Percentiles rank a stretch among this genome's conserved stretches.
phyloP scores from a whole-genome alignment of 2,888 invertebrate genomes.

The Chalcosyrphus nemorum region DNA sequence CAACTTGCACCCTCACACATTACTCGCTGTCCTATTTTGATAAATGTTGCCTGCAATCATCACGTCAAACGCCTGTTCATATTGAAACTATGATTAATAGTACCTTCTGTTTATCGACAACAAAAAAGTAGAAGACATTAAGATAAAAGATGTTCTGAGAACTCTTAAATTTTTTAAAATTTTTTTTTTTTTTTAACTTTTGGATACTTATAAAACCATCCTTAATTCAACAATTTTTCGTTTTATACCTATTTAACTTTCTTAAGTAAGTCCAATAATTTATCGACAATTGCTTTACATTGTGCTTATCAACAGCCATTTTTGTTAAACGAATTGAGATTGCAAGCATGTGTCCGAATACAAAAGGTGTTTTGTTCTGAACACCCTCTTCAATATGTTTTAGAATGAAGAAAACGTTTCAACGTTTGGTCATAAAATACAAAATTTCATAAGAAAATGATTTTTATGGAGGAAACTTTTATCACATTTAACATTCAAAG shows the following conservation, averaged over 20 bases:
- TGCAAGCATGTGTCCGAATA: conserved; percentile 1
- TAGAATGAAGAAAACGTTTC: conserved; percentile 11
- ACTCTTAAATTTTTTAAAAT: no score
- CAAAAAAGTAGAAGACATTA: no score
- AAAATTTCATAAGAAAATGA: conserved; percentile 49
- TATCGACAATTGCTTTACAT: neutral
- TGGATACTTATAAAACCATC: no score
- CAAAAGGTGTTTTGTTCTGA: neutral
- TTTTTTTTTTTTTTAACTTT: no score
- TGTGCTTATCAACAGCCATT: neutral
- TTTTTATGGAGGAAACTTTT: conserved; percentile 44
- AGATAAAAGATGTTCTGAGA: no score
- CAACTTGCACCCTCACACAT: no score
- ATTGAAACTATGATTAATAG: no score
- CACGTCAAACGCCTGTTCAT: no score
- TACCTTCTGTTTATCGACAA: no score
- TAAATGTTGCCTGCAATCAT: no score
- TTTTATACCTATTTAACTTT: neutral
- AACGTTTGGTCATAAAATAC: conserved; percentile 37
- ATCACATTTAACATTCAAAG: conserved; percentile 57
- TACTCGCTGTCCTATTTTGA: no score
- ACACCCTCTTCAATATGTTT: neutral
- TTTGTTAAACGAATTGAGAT: neutral
- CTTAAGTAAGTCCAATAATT: neutral
- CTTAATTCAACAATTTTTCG: no score